Conservation (phyloP, 1,140 invertebrate species). For the Drosophila arawakana region DNA sequence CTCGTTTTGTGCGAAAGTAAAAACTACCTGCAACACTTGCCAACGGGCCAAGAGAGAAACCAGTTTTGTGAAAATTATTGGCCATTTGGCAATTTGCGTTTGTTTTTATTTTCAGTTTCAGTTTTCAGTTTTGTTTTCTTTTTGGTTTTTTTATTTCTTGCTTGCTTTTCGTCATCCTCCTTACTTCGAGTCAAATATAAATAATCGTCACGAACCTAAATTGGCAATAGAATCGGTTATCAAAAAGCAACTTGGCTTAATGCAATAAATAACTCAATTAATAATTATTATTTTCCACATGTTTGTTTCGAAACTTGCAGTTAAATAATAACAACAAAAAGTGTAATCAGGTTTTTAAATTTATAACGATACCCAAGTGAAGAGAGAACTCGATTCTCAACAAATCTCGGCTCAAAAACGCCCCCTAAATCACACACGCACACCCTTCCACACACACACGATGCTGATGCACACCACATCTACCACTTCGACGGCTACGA, state of each 20-base stretch:
- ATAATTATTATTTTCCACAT: constrained; percentile 10
- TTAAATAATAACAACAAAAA: constrained; percentile 27
- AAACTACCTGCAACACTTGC: constrained; percentile 75
- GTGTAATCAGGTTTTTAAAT: constrained; percentile 22
- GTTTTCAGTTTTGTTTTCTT: constrained; percentile 29
- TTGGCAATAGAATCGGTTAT: constrained; percentile 28
- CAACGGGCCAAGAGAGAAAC: constrained; percentile 57
- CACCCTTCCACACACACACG: not conserved
- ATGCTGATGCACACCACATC: constrained; percentile 75
- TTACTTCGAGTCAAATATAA: constrained; percentile 18
- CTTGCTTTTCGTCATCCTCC: constrained; percentile 35
- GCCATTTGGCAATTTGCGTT: constrained; percentile 50
- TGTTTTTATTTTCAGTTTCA: constrained; percentile 16
- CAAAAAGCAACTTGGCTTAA: not conserved
- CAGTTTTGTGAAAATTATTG: constrained; percentile 81
- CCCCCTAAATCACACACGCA: constrained; percentile 18
- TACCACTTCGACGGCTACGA: constrained; percentile 66
- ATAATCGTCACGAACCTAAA: constrained; percentile 56
- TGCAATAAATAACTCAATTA: constrained; percentile 9
- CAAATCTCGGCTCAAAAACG: constrained; percentile 16
- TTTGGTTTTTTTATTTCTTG: constrained; percentile 37
- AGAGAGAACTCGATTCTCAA: constrained; percentile 19
- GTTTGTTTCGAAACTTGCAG: constrained; percentile 21
- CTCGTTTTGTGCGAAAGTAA: constrained; percentile 74
- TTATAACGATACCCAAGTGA: constrained; percentile 25